A percentile compares a stretch with the other conserved stretches of the same genome.
Conservation (phyloP, 2,888 invertebrate genomes). For the Mechanitis messenoides region DNA sequence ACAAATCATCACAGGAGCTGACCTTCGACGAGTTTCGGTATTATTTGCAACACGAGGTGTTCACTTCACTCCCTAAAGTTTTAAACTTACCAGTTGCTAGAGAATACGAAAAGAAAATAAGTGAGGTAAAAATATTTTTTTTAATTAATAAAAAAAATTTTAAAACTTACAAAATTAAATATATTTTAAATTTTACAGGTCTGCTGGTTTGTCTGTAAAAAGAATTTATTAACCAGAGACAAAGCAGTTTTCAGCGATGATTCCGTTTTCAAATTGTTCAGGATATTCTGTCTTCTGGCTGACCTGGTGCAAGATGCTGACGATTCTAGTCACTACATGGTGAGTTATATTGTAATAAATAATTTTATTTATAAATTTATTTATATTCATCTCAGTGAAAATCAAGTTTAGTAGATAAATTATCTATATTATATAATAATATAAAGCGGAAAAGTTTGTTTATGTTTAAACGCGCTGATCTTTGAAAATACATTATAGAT, state of each 20-base stretch:
- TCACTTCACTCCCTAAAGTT: slow-evolving; percentile 79
- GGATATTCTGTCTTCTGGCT: slow-evolving; percentile 86
- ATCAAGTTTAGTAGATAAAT: too few species aligned
- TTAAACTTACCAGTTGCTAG: slow-evolving; percentile 75
- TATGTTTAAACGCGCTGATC: too few species aligned
- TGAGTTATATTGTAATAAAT: slow-evolving; percentile 36
- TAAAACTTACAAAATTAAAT: not conserved
- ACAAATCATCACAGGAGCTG: slow-evolving; percentile 80
- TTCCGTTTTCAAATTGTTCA: slow-evolving; percentile 83
- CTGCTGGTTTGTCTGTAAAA: slow-evolving; percentile 88
- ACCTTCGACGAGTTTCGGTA: slow-evolving; percentile 85
- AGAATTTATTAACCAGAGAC: slow-evolving; percentile 77
- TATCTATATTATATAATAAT: too few species aligned
- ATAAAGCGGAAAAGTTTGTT: too few species aligned
- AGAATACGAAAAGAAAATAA: slow-evolving; percentile 80
- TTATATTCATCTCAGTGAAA: too few species aligned
- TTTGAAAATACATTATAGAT: too few species aligned
- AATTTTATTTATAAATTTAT: too few species aligned
- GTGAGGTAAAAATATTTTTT: slow-evolving; percentile 70
- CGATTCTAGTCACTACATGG: slow-evolving; percentile 68
- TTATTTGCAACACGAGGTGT: slow-evolving; percentile 86
- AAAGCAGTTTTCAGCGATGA: slow-evolving; percentile 79
- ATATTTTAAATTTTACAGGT: slow-evolving; percentile 53
- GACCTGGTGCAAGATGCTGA: slow-evolving; percentile 81
- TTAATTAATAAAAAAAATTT: not conserved